Evolutionary conservation across 2,888 invertebrate genomes (phyloP).

Genomic region (Adela reaumurella): DNA sequence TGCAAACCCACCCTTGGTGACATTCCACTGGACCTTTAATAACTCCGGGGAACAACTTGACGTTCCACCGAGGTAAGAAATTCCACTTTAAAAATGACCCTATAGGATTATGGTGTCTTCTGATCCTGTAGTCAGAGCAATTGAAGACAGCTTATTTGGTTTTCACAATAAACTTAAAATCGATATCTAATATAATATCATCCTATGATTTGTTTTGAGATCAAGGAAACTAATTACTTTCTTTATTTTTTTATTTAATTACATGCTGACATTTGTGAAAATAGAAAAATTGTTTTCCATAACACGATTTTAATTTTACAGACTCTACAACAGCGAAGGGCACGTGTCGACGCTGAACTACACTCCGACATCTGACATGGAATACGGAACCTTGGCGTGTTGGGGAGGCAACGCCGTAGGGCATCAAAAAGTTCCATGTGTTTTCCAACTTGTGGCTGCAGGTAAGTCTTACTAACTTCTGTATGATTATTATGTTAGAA

Average conservation of each 20-base stretch:
- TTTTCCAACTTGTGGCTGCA: constrained; percentile 82
- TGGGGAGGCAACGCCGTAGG: constrained; percentile 84
- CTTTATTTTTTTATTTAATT: no score
- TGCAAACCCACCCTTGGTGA: constrained; percentile 80
- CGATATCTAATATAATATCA: no score
- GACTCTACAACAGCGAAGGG: constrained; percentile 61
- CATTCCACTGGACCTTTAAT: constrained; percentile 92
- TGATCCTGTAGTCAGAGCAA: no score
- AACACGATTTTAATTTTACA: no score
- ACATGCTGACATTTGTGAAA: no score
- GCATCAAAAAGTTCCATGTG: constrained; percentile 77
- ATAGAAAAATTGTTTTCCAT: no score
- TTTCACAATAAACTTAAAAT: no score
- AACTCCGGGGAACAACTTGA: constrained; percentile 84
- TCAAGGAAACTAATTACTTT: no score
- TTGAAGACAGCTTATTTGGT: no score
- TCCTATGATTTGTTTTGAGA: no score
- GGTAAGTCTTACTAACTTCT: constrained; percentile 46
- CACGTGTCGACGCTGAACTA: constrained; percentile 73
- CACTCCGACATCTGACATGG: constrained; percentile 82
- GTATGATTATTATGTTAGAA: background rate
- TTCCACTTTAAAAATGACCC: no score
- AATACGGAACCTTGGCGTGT: constrained; percentile 86
- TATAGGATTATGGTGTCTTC: no score
- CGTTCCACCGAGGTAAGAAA: constrained; percentile 64